Evolutionary conservation across 2,113 vertebrate species (phyloP).

Genomic region (Taxidea taxus): DNA sequence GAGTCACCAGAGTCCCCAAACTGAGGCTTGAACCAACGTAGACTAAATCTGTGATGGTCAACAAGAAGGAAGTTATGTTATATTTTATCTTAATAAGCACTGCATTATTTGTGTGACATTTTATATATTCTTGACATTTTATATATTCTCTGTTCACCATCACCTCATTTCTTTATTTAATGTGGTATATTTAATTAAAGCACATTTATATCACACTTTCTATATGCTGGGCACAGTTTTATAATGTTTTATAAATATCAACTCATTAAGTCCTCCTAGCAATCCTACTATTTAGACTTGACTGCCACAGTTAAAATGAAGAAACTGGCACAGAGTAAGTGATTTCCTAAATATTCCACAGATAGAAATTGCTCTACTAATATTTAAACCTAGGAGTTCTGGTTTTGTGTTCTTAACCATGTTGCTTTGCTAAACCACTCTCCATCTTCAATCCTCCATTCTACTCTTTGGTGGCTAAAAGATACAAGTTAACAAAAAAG

Average conservation of each 20-base stretch:
- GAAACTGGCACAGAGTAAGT: not conserved
- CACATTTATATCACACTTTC: not conserved
- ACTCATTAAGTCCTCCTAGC: not conserved
- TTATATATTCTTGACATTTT: not conserved
- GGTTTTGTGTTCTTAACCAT: not conserved
- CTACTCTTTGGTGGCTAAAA: not conserved
- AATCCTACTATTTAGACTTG: not conserved
- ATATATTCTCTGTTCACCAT: not conserved
- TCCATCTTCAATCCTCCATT: not conserved
- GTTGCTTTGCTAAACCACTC: not conserved
- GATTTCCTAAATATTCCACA: not conserved
- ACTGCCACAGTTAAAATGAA: not conserved
- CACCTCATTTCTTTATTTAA: not conserved
- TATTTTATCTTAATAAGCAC: not conserved
- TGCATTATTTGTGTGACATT: not conserved
- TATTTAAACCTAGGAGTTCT: not conserved
- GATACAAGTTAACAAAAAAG: not conserved
- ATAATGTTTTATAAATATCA: constrained; percentile 14
- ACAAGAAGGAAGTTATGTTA: not conserved
- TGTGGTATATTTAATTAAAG: not conserved
- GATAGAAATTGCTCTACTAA: not conserved
- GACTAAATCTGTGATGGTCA: not conserved
- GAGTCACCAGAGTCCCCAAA: not conserved
- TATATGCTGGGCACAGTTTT: not conserved
- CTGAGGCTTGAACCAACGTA: not conserved